Percentiles rank a stretch among this genome's conserved stretches.
These are phyloP conservation scores for Cheirogaleus medius DNA, from an alignment of 2,113 vertebrate species.

Conservation along the genomic window DNA sequence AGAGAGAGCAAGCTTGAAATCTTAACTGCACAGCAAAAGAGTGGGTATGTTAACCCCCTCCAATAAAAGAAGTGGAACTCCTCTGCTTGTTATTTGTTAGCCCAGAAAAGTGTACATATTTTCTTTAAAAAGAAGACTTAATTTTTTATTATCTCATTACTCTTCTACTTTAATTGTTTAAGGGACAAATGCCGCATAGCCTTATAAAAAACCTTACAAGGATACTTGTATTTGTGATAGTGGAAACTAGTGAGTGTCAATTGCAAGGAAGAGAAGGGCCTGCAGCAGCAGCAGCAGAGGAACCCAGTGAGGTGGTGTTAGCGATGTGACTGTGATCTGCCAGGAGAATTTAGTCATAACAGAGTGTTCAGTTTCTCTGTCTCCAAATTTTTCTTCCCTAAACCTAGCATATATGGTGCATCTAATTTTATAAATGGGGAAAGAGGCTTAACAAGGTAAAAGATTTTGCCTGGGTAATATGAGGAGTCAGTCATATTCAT, in stretches of 20 bases:
- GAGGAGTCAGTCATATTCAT: neutral
- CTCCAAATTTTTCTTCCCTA: neutral
- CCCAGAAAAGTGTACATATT: neutral
- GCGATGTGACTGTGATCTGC: fast-evolving
- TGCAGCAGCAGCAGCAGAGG: neutral
- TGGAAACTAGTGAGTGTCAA: neutral
- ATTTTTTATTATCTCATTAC: neutral
- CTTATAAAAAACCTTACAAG: neutral
- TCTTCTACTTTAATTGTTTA: neutral
- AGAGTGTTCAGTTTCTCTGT: neutral
- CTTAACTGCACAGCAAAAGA: neutral
- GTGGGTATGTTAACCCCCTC: neutral
- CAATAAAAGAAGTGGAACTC: neutral
- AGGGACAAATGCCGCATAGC: neutral
- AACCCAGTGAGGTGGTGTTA: neutral
- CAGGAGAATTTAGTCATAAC: neutral
- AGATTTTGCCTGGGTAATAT: neutral
- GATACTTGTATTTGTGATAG: neutral
- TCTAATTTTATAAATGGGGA: neutral
- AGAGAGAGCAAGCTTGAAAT: neutral
- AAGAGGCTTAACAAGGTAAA: neutral
- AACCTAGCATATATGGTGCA: neutral
- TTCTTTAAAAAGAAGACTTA: neutral
- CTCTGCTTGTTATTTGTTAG: neutral
- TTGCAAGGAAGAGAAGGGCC: neutral